These are phyloP conservation scores for Brachirus orientalis DNA, from an alignment of 2,113 vertebrate genomes.

Conservation along the genomic window DNA sequence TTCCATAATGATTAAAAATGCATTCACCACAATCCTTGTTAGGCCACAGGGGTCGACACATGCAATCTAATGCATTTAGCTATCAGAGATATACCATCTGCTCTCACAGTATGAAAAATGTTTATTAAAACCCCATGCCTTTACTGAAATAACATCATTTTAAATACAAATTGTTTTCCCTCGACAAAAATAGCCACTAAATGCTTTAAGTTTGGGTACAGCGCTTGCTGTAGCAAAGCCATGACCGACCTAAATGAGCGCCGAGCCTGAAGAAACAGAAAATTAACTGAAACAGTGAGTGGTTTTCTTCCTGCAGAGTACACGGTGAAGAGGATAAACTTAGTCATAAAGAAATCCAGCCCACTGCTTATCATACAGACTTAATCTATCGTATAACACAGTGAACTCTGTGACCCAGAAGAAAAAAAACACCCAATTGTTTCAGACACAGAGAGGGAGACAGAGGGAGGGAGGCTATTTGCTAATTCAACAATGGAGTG, in stretches of 20 bases:
- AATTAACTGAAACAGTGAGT: slow-evolving; percentile 29
- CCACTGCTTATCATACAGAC: too few species aligned
- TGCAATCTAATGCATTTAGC: not conserved
- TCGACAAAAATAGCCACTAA: not conserved
- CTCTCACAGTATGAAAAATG: slow-evolving; percentile 10
- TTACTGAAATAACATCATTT: not conserved
- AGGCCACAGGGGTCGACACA: not conserved
- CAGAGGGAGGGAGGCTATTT: too few species aligned
- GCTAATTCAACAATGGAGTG: not conserved
- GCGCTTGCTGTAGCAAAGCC: slow-evolving; percentile 13
- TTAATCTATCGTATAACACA: too few species aligned
- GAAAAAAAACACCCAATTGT: too few species aligned
- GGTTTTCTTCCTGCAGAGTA: slow-evolving; percentile 22
- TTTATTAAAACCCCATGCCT: slow-evolving; percentile 16
- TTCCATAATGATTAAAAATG: not conserved
- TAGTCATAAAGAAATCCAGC: slow-evolving; percentile 29
- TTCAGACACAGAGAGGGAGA: slow-evolving; percentile 1
- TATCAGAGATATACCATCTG: slow-evolving; percentile 26
- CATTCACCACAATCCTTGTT: not conserved
- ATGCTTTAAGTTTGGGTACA: not conserved
- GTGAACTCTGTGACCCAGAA: too few species aligned
- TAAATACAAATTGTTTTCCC: not conserved
- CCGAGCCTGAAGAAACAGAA: slow-evolving; percentile 24
- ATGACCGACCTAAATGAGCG: slow-evolving; percentile 13
- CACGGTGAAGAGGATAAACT: slow-evolving; percentile 27